These are phyloP conservation scores for Dilophus febrilis DNA, from an alignment of 2,888 invertebrate species.

Conservation along the genomic window DNA sequence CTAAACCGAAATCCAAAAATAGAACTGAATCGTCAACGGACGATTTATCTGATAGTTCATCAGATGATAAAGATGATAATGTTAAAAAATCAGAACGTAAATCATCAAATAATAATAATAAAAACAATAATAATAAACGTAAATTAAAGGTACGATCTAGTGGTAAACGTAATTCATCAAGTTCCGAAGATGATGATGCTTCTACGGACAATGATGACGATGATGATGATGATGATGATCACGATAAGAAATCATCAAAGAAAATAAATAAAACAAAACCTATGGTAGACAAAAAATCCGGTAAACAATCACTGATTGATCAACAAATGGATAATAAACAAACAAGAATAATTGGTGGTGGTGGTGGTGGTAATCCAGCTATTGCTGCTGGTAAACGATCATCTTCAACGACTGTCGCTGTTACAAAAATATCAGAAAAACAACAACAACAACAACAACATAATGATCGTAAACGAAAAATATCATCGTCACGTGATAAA, in stretches of 20 bases:
- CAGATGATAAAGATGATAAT: slow-evolving; percentile 33
- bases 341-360: slow-evolving; percentile 10
- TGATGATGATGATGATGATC: slow-evolving; percentile 18
- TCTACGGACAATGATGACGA: slow-evolving; percentile 21
- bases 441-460: slow-evolving; percentile 34
- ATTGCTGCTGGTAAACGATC: no score
- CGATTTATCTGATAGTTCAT: slow-evolving; percentile 31
- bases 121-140: slow-evolving; percentile 24
- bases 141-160: slow-evolving; percentile 25
- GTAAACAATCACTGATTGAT: slow-evolving; percentile 13
- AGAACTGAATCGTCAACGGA: not conserved
- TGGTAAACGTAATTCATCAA: slow-evolving; percentile 31
- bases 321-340: no score
- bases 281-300: slow-evolving; percentile 38
- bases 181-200: slow-evolving; percentile 25
- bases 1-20: slow-evolving; percentile 10
- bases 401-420: no score
- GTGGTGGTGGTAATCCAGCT: slow-evolving; percentile 7
- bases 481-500: not conserved
- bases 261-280: slow-evolving; percentile 34
- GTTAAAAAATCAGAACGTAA: no score
- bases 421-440: slow-evolving; percentile 41
- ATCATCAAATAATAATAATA: slow-evolving; percentile 25
- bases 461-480: not conserved
- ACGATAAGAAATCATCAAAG: slow-evolving; percentile 16